These are phyloP conservation scores for Pseudochirops corinnae DNA, from an alignment of 2,797 vertebrate genomes.

Conservation along the genomic window DNA sequence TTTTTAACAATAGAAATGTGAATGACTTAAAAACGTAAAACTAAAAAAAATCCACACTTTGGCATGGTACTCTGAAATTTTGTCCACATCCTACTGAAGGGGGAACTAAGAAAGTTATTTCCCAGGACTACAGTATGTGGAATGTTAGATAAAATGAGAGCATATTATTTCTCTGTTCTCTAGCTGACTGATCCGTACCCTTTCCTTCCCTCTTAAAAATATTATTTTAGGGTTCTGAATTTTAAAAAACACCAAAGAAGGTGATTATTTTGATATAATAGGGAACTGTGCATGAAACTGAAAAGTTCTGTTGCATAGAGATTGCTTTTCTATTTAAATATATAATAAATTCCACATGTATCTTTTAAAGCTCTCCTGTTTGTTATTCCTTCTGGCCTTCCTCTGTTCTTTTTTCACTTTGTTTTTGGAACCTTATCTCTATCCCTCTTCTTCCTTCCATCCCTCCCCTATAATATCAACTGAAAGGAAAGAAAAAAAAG, in stretches of 20 bases:
- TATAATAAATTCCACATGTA: not conserved
- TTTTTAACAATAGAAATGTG: not conserved
- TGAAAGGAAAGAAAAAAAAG: not conserved
- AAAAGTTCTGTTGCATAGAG: not conserved
- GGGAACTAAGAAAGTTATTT: not conserved
- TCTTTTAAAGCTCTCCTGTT: not conserved
- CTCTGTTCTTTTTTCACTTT: not conserved
- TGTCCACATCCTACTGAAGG: not conserved
- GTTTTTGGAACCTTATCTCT: not conserved
- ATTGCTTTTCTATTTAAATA: not conserved
- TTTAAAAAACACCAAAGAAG: not conserved
- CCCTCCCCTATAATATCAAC: not conserved
- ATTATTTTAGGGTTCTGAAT: not conserved
- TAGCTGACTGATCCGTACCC: not conserved
- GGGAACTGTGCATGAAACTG: not conserved
- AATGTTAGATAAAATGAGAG: not conserved
- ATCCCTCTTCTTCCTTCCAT: not conserved
- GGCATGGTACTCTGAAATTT: not conserved
- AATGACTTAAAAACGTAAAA: not conserved
- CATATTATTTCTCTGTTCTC: not conserved
- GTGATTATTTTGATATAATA: not conserved
- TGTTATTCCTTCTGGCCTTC: not conserved
- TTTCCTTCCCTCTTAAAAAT: not conserved
- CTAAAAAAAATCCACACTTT: not conserved
- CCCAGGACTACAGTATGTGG: not conserved